These are phyloP conservation scores for Capitella teleta DNA, from an alignment of 1,140 invertebrate genomes.

Conservation along the genomic window DNA sequence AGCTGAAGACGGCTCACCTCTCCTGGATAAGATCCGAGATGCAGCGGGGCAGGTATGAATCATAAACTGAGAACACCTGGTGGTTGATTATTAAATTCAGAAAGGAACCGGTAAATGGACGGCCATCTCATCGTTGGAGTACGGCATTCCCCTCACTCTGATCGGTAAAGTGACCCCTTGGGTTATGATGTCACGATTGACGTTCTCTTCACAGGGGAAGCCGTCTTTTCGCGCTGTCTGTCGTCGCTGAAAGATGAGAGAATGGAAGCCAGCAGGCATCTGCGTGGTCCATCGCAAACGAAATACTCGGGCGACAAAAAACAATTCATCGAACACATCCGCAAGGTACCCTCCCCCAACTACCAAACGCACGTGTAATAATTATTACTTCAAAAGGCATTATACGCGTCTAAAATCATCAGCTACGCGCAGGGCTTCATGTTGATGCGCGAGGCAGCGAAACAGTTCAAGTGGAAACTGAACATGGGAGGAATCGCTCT, in stretches of 20 bases:
- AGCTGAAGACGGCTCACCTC: conserved; percentile 65
- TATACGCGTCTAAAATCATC: conserved; percentile 97
- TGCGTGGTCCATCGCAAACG: conserved; percentile 48
- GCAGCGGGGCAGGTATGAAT: conserved; percentile 72
- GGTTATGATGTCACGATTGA: background rate
- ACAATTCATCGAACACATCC: conserved; percentile 65
- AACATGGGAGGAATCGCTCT: conserved; percentile 97
- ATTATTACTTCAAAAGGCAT: conserved; percentile 49
- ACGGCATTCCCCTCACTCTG: conserved; percentile 91
- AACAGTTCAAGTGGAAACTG: conserved; percentile 81
- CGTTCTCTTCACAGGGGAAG: conserved; percentile 57
- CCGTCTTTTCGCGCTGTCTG: conserved; percentile 90
- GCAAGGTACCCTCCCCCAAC: conserved; percentile 48
- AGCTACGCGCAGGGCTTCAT: conserved; percentile 99
- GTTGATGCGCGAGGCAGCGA: conserved; percentile 87
- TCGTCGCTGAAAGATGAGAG: conserved; percentile 79
- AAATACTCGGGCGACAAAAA: conserved; percentile 57
- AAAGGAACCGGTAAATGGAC: conserved; percentile 99
- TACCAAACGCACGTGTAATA: background rate
- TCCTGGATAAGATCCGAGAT: conserved; percentile 88
- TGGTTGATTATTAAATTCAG: conserved; percentile 22
- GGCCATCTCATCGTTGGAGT: conserved; percentile 87
- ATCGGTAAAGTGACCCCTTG: conserved; percentile 52
- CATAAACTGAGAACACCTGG: no score
- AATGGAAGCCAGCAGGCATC: conserved; percentile 61